Evolutionary conservation across 2,113 vertebrate species (phyloP), one percentile per base, ranked within the genome.

Genomic region (Typhlomys cinereus): DNA sequence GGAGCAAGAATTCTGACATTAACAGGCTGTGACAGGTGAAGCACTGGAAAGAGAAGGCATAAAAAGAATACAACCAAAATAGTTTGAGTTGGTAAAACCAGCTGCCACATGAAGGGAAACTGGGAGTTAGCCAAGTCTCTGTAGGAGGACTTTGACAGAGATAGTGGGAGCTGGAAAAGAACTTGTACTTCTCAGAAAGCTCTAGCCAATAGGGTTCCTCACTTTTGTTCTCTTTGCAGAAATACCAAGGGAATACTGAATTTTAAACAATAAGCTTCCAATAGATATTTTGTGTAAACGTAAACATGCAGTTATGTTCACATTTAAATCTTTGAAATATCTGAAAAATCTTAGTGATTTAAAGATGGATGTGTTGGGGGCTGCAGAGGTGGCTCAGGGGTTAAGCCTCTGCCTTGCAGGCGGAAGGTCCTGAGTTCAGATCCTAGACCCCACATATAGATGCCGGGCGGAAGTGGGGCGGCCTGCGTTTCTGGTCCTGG

Each of bases 271-370:
- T 0, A 17, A 81, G 15, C 62, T 73, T 81, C 31, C 81, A 46
- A n/a, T 9, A 88, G 31, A 36, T 48, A 85, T 76, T 92, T 90
- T 73, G n/a, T 50, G 31, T 89, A 66, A 86, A 71, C 15, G 89
- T 5, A 23, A 75, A 20, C 2, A 52, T 76, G 13, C 48, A 69
- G 67, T 78, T 44, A 48, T 70, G 66, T 17, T 76, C 85, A 90
- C 39, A 44, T 44, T 81, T 81, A 82, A 70, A 76, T 61, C 34
- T 74, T 70, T 39, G 67, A 76, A 13, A 41, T 66, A 66, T n/a
- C 25, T 61, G 78, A 64, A 20, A 34, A 64, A 82, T 82, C 20
- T 21, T 29, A 46, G 14, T 14, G 39, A 62, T 34, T 62, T 62
- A 81, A 62, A 61, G 29, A 57, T 39, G 27, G n/a, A 59, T 41